These are phyloP conservation scores for Anoncus sp. DNA, from an alignment of 2,888 invertebrate genomes.

Conservation along the genomic window DNA sequence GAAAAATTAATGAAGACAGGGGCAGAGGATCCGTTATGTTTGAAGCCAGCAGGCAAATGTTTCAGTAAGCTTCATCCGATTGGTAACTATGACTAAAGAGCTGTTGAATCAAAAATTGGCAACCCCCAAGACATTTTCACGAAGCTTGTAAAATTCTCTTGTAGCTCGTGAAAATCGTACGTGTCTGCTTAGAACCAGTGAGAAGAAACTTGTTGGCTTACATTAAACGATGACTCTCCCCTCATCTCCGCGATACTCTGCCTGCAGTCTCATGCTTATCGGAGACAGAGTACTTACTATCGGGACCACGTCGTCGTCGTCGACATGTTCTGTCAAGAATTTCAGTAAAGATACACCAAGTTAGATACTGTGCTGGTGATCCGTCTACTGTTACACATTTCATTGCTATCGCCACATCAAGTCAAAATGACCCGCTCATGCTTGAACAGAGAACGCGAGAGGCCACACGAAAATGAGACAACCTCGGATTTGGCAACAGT, in stretches of 20 bases:
- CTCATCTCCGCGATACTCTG: not conserved
- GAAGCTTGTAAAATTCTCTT: not conserved
- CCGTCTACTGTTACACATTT: conserved; percentile 18
- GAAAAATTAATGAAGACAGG: no score
- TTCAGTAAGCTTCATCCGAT: no score
- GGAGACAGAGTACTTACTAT: conserved; percentile 2
- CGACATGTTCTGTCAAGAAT: conserved; percentile 8
- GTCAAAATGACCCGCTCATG: conserved; percentile 11
- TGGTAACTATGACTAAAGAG: no score
- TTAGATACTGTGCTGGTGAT: conserved; percentile 8
- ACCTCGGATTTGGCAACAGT: not conserved
- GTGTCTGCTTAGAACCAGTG: not conserved
- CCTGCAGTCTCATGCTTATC: not conserved
- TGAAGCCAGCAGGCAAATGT: no score
- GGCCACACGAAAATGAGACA: not conserved
- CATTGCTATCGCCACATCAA: conserved; percentile 10
- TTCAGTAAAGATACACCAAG: not conserved
- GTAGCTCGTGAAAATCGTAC: conserved; percentile 9
- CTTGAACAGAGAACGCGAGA: not conserved
- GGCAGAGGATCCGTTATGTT: no score
- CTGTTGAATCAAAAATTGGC: no score
- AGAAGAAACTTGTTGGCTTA: not conserved
- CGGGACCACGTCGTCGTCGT: not conserved
- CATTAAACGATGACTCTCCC: conserved; percentile 3
- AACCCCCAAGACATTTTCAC: not conserved